A percentile compares a stretch with the other conserved stretches of the same genome.
phyloP scores from a whole-genome alignment of 2,888 invertebrate genomes.

The Periphyllus acericola region DNA sequence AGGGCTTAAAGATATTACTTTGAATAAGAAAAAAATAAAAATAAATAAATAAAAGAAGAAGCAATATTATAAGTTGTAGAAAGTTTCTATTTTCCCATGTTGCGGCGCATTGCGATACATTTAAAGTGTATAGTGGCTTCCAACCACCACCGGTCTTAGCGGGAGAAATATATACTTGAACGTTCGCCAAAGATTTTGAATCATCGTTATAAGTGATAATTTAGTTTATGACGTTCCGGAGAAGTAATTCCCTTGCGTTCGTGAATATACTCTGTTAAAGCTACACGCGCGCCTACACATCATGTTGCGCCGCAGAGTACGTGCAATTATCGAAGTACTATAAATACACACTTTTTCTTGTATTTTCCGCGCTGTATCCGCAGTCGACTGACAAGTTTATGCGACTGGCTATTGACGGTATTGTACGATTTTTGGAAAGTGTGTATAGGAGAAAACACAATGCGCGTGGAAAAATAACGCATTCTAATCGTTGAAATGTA shows the following conservation, averaged over 20 bases:
- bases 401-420: not conserved
- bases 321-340: not conserved
- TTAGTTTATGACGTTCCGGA: not conserved
- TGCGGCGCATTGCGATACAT: no score
- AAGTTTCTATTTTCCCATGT: no score
- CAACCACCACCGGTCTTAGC: not conserved
- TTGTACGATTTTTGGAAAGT: slow-evolving; percentile 11
- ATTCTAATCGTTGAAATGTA: not conserved
- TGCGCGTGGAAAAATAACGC: not conserved
- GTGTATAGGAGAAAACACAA: not conserved
- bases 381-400: not conserved
- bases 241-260: not conserved
- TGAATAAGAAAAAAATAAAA: no score
- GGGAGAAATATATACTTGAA: not conserved
- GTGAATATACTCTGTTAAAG: not conserved
- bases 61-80: no score
- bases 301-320: not conserved
- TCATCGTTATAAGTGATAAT: not conserved
- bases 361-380: not conserved
- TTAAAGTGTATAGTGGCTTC: no score
- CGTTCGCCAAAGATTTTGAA: not conserved
- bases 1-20: no score
- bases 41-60: no score
- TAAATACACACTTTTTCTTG: not conserved
- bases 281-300: not conserved